A percentile compares a stretch with the other conserved stretches of the same genome.
These are phyloP conservation scores for Gallinago media DNA, from an alignment of 2,113 vertebrate genomes.

Conservation along the genomic window DNA sequence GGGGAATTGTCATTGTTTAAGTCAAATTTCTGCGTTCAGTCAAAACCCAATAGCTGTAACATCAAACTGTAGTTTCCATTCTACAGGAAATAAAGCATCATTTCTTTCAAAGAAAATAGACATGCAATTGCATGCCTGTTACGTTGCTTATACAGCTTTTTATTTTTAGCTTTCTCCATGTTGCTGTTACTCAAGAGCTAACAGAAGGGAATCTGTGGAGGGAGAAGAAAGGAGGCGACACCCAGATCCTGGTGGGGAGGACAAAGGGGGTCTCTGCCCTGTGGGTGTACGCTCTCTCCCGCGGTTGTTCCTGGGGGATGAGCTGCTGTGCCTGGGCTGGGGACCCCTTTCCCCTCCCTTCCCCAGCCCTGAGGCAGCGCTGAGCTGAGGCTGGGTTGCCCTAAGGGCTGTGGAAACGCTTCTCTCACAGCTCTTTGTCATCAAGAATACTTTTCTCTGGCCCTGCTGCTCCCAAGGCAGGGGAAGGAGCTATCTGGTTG, in stretches of 20 bases:
- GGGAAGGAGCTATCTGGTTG: background rate
- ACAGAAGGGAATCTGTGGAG: background rate
- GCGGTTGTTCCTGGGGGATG: background rate
- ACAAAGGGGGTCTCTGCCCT: background rate
- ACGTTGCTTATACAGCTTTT: constrained; percentile 41
- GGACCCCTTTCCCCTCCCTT: background rate
- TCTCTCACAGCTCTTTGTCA: background rate
- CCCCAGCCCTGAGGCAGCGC: background rate
- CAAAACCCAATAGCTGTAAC: constrained; percentile 62
- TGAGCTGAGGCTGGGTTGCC: background rate
- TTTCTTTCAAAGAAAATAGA: constrained; percentile 50
- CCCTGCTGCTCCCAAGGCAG: background rate
- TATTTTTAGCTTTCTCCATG: constrained; percentile 37
- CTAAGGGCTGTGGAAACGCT: background rate
- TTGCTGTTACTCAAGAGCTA: constrained; percentile 4
- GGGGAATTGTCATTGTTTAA: constrained; percentile 56
- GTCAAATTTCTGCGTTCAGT: constrained; percentile 66
- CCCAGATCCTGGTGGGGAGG: background rate
- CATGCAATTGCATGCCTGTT: constrained; percentile 67
- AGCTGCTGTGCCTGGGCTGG: background rate
- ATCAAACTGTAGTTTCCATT: constrained; percentile 64
- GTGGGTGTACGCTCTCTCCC: background rate
- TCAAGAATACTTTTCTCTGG: background rate
- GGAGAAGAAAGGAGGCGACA: background rate
- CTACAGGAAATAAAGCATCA: constrained; percentile 57